Evolutionary conservation across 2,113 vertebrate species (phyloP).

Genomic region (Oreotrochilus melanogaster): DNA sequence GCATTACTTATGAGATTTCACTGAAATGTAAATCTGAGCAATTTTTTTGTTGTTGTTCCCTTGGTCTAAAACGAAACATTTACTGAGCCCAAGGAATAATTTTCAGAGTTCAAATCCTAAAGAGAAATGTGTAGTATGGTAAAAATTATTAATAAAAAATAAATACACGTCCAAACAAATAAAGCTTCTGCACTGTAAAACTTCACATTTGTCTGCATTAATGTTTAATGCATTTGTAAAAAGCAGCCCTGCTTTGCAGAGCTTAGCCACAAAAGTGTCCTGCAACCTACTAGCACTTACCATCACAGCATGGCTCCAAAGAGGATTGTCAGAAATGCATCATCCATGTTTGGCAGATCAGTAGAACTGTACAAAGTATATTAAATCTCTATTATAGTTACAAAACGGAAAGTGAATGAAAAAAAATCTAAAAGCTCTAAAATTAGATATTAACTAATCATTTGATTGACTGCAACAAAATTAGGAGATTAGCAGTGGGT

Average conservation of each 20-base stretch:
- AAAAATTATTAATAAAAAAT: constrained; percentile 85
- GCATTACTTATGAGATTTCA: constrained; percentile 76
- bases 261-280: constrained; percentile 67
- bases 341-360: constrained; percentile 38
- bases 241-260: constrained; percentile 75
- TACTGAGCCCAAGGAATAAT: constrained; percentile 61
- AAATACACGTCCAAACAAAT: constrained; percentile 77
- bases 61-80: constrained; percentile 76
- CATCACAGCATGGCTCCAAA: constrained; percentile 68
- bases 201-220: constrained; percentile 83
- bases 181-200: constrained; percentile 73
- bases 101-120: constrained; percentile 66
- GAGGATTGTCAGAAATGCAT: constrained; percentile 44
- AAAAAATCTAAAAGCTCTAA: background rate
- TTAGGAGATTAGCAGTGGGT: background rate
- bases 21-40: constrained; percentile 75
- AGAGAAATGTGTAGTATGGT: constrained; percentile 61
- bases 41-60: constrained; percentile 63
- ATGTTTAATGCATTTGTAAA: constrained; percentile 88
- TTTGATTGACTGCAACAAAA: background rate
- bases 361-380: background rate
- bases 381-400: constrained; percentile 12
- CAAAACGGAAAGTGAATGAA: constrained; percentile 3
- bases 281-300: constrained; percentile 69
- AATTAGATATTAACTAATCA: background rate